Evolutionary conservation across 2,888 invertebrate genomes (phyloP).

Genomic region (Caenorhabditis uteleia): DNA sequence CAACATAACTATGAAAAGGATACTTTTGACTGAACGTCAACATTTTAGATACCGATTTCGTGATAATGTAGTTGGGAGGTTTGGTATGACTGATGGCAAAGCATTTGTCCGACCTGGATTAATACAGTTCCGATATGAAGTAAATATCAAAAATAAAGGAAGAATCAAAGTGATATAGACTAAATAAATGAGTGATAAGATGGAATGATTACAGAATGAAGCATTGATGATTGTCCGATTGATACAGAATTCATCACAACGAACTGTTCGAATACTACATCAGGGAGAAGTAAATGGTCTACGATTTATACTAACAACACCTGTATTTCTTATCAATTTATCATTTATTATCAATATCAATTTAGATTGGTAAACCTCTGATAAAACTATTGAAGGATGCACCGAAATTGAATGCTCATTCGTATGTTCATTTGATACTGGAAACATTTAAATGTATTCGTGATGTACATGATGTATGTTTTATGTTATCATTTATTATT

Average conservation of each 20-base stretch:
- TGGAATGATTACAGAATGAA: conserved; percentile 24
- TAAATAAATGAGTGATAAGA: too few relatives aligned
- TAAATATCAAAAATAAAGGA: neutral
- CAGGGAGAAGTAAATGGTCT: conserved; percentile 4
- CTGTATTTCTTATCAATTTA: too few relatives aligned
- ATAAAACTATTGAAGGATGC: neutral
- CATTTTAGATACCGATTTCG: conserved; percentile 1
- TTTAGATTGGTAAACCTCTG: neutral
- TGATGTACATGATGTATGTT: conserved; percentile 20
- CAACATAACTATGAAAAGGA: too few relatives aligned
- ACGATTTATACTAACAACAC: conserved; percentile 3
- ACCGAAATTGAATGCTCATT: neutral
- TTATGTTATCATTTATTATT: neutral
- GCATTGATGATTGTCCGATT: conserved; percentile 5
- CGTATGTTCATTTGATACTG: conserved; percentile 5
- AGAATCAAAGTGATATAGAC: neutral
- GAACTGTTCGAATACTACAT: conserved; percentile 2
- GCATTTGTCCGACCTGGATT: neutral
- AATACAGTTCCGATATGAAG: conserved; percentile 1
- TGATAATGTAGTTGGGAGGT: neutral
- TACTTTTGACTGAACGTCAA: neutral
- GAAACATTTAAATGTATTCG: conserved; percentile 19
- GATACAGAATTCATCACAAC: neutral
- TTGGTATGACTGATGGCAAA: neutral
- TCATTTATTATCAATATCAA: too few relatives aligned